phyloP scores from a whole-genome alignment of 2,797 vertebrate genomes.

The Merluccius polli region DNA sequence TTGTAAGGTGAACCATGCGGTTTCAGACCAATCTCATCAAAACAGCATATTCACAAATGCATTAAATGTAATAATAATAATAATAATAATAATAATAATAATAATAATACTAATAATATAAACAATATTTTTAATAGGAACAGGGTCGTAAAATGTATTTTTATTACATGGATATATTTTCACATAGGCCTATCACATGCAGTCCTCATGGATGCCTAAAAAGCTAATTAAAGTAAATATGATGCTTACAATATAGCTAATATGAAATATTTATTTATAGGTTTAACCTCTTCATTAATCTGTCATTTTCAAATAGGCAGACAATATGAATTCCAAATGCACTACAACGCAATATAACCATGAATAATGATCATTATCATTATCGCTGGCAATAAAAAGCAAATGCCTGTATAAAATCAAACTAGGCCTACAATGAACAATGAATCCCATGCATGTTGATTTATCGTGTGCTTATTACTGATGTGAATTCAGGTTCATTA shows the following conservation, averaged over 20 bases:
- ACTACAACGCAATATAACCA: neutral
- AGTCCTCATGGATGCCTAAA: neutral
- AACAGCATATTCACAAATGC: no score
- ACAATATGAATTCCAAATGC: neutral
- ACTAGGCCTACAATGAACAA: neutral
- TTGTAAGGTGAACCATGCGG: no score
- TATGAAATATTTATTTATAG: neutral
- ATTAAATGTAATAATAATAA: no score
- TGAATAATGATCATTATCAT: neutral
- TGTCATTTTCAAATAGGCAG: neutral
- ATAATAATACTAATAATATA: no score
- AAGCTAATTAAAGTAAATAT: neutral
- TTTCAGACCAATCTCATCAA: no score
- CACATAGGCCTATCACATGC: no score
- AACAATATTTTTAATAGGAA: no score
- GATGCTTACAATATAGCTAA: neutral
- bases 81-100: no score
- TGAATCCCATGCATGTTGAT: neutral
- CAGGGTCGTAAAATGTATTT: no score
- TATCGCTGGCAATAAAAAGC: neutral
- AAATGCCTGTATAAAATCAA: neutral
- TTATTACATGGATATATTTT: no score
- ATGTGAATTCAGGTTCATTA: neutral
- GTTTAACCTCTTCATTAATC: neutral
- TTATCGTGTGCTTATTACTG: neutral